These are phyloP conservation scores for Agonopterix alstromeriana DNA, from an alignment of 2,888 invertebrate genomes.

Conservation along the genomic window DNA sequence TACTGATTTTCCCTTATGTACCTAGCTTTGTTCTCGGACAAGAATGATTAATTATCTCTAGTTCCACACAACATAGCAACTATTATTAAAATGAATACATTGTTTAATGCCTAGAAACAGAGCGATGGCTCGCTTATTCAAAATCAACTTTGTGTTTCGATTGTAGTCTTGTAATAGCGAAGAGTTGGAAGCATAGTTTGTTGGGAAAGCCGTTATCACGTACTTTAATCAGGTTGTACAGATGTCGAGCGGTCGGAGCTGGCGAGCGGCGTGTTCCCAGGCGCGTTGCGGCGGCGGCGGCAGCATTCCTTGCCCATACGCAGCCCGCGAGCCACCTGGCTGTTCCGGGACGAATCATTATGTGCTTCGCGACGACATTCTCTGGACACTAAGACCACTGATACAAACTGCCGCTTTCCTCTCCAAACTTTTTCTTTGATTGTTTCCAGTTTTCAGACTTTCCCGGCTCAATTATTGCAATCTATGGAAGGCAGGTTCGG, in stretches of 20 bases:
- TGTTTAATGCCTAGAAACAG: conserved; percentile 6
- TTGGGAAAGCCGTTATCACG: conserved; percentile 40
- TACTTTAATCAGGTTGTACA: conserved; percentile 39
- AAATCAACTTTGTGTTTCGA: too few species aligned
- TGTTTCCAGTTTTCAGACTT: not conserved
- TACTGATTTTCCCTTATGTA: conserved; percentile 2
- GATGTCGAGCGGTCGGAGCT: conserved; percentile 30
- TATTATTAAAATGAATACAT: conserved; percentile 7
- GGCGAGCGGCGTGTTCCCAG: conserved; percentile 50
- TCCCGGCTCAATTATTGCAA: not conserved
- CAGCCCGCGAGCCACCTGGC: conserved; percentile 50
- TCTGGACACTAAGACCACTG: conserved; percentile 49
- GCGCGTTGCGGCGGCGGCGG: conserved; percentile 35
- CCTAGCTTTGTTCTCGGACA: conserved; percentile 2
- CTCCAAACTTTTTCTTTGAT: conserved; percentile 34
- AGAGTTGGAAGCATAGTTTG: conserved; percentile 17
- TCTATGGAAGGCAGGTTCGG: not conserved
- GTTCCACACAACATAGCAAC: not conserved
- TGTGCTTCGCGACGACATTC: conserved; percentile 47
- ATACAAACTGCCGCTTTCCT: conserved; percentile 55
- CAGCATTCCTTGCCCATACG: conserved; percentile 68
- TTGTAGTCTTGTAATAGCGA: not conserved
- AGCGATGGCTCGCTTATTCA: not conserved
- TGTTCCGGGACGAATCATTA: conserved; percentile 60
- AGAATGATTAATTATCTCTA: conserved; percentile 4